phyloP scores from a whole-genome alignment of 2,888 invertebrate genomes.

The Synergus laeviventris region DNA sequence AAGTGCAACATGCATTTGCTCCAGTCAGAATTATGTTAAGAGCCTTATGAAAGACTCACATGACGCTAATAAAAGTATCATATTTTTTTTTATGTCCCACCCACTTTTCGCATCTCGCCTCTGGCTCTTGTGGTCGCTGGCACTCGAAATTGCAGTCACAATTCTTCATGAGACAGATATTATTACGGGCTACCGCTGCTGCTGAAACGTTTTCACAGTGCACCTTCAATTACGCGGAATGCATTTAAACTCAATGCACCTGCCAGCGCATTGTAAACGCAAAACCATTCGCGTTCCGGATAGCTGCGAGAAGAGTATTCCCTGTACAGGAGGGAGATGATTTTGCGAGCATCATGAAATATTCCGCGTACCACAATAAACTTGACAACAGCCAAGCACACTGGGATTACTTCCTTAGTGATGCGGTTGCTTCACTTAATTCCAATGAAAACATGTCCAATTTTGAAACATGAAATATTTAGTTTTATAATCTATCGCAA shows the following conservation, averaged over 20 bases:
- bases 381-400: conserved; percentile 43
- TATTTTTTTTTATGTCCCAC: conserved; percentile 53
- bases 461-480: background rate
- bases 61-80: conserved; percentile 55
- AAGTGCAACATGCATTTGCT: conserved; percentile 10
- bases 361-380: conserved; percentile 53
- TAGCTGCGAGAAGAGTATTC: conserved; percentile 41
- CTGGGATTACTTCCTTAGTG: conserved; percentile 46
- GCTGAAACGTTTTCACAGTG: conserved; percentile 60
- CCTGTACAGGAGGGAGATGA: conserved; percentile 8
- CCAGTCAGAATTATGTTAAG: conserved; percentile 61
- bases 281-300: conserved; percentile 47
- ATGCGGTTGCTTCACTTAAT: background rate
- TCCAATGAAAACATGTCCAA: conserved; percentile 43
- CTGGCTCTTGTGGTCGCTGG: conserved; percentile 44
- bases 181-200: conserved; percentile 58
- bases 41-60: conserved; percentile 63
- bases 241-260: conserved; percentile 66
- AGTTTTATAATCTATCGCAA: background rate
- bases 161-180: conserved; percentile 70
- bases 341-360: conserved; percentile 45
- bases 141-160: conserved; percentile 70
- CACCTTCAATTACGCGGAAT: conserved; percentile 68
- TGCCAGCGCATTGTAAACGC: conserved; percentile 52
- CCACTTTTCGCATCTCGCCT: conserved; percentile 29